Conservation (phyloP, 2,113 vertebrate species). For the Clinocottus analis region DNA sequence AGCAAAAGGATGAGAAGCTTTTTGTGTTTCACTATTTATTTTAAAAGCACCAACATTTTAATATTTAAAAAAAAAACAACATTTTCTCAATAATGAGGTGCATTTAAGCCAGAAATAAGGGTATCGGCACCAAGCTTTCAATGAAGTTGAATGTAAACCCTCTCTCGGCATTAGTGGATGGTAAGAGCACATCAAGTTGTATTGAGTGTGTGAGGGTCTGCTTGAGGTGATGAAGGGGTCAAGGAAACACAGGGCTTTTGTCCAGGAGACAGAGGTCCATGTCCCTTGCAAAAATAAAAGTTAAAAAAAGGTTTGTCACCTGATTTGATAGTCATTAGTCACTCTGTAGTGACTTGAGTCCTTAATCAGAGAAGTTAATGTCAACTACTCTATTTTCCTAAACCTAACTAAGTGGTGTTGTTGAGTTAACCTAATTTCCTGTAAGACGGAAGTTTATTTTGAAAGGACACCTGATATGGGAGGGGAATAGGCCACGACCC, state of each 20-base stretch:
- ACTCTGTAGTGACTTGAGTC: not conserved
- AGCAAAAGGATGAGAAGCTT: not conserved
- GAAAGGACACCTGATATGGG: not conserved
- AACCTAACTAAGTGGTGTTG: not conserved
- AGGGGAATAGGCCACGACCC: not conserved
- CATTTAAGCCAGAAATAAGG: too few species aligned
- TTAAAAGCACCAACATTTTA: too few species aligned
- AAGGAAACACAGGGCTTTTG: not conserved
- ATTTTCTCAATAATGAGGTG: too few species aligned
- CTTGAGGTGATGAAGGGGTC: not conserved
- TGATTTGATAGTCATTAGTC: not conserved
- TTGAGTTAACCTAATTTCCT: not conserved
- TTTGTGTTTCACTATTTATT: not conserved
- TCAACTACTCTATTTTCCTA: not conserved
- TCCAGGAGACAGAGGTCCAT: not conserved
- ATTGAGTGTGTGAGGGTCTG: too few species aligned
- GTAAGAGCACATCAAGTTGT: not conserved
- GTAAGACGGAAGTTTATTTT: too few species aligned
- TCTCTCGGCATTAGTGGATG: not conserved
- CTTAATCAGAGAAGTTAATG: not conserved
- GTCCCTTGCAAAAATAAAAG: not conserved
- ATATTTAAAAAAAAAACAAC: too few species aligned
- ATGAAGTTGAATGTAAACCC: too few species aligned
- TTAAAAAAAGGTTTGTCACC: not conserved
- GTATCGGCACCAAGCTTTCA: too few species aligned